phyloP scores from a whole-genome alignment of 2,888 invertebrate species.

The Amorpha juglandis region DNA sequence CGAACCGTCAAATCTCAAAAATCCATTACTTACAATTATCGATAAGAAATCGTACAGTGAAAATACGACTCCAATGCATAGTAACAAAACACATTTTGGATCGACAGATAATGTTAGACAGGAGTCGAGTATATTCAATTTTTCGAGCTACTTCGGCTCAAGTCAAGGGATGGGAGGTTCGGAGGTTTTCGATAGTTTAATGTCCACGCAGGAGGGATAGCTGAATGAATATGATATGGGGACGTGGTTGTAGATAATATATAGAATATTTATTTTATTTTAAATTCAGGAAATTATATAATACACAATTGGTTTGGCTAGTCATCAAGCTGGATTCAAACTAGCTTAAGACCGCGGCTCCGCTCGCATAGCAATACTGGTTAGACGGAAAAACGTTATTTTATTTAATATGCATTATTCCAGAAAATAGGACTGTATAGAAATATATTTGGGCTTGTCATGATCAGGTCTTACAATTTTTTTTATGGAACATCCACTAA shows the following conservation, averaged over 20 bases:
- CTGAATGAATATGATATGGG: constrained; percentile 59
- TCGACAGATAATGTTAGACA: constrained; percentile 73
- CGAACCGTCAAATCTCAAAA: constrained; percentile 52
- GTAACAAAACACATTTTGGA: constrained; percentile 71
- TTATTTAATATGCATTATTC: too few species aligned
- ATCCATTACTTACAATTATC: constrained; percentile 45
- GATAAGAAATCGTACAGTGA: constrained; percentile 71
- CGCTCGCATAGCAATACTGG: too few species aligned
- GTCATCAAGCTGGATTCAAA: too few species aligned
- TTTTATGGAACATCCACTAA: too few species aligned
- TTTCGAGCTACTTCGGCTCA: constrained; percentile 86
- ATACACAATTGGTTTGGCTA: too few species aligned
- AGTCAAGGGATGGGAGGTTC: constrained; percentile 83
- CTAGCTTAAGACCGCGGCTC: too few species aligned
- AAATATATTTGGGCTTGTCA: too few species aligned
- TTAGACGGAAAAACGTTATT: too few species aligned
- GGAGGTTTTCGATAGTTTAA: constrained; percentile 83
- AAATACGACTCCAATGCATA: constrained; percentile 70
- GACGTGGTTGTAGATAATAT: constrained; percentile 66
- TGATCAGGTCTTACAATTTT: too few species aligned
- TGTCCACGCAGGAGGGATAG: constrained; percentile 76
- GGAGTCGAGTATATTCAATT: constrained; percentile 83
- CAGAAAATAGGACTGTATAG: too few species aligned
- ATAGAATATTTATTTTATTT: constrained; percentile 13
- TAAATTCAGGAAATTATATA: background rate